These are phyloP conservation scores for Magallana nippona DNA, from an alignment of 2,888 invertebrate species.

Conservation along the genomic window DNA sequence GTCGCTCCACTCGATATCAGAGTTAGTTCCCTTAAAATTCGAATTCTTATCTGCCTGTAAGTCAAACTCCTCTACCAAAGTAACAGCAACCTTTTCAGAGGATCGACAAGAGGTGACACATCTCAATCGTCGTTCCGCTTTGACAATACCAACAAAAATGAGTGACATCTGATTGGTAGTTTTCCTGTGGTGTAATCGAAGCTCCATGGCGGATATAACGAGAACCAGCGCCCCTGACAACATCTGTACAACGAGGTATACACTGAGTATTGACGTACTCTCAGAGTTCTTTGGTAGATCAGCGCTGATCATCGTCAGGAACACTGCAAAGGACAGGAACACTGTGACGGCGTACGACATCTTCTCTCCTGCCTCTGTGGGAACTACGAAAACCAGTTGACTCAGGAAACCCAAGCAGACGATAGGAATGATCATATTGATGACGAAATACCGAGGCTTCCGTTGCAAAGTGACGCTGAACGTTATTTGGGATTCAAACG, in stretches of 20 bases:
- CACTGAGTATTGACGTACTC: constrained; percentile 28
- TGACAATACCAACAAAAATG: not conserved
- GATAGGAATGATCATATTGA: constrained; percentile 43
- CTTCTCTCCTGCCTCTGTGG: constrained; percentile 34
- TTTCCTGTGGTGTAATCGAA: not conserved
- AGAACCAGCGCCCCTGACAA: constrained; percentile 7
- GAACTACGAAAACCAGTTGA: constrained; percentile 47
- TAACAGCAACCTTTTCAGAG: not conserved
- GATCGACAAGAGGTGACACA: not conserved
- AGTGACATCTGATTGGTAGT: not conserved
- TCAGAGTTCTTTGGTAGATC: constrained; percentile 44
- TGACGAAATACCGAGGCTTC: constrained; percentile 43
- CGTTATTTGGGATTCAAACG: constrained; percentile 17
- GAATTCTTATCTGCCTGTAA: not conserved
- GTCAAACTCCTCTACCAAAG: not conserved
- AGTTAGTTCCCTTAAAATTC: no score
- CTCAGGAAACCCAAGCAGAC: constrained; percentile 42
- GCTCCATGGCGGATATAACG: not conserved
- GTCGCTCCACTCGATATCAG: not conserved
- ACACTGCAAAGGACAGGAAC: constrained; percentile 50
- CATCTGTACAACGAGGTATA: constrained; percentile 35
- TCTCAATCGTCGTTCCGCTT: not conserved
- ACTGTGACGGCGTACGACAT: constrained; percentile 44
- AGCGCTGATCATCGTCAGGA: constrained; percentile 24
- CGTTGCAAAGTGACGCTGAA: constrained; percentile 14